These are phyloP conservation scores for Volucella inflata DNA, from an alignment of 2,888 invertebrate genomes.

Conservation along the genomic window DNA sequence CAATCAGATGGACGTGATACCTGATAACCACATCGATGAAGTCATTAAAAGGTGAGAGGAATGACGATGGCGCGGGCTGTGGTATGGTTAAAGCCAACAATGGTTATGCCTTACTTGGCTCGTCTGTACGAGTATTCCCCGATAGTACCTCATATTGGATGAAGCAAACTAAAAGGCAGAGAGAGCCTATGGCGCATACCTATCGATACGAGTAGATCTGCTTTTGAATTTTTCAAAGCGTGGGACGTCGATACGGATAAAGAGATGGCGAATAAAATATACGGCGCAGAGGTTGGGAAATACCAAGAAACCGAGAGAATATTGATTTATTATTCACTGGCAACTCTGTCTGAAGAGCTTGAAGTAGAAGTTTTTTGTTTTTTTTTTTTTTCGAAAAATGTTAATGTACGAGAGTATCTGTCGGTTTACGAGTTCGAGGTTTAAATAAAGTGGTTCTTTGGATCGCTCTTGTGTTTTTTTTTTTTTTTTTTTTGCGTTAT, in stretches of 20 bases:
- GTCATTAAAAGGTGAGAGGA: constrained; percentile 73
- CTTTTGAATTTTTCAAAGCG: constrained; percentile 39
- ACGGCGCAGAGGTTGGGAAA: constrained; percentile 15
- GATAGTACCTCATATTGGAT: constrained; percentile 11
- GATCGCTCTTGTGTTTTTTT: not conserved
- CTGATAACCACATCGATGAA: constrained; percentile 75
- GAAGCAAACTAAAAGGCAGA: constrained; percentile 31
- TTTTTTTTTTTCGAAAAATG: constrained; percentile 37
- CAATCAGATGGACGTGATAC: constrained; percentile 76
- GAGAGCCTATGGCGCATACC: constrained; percentile 61
- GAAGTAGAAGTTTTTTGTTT: constrained; percentile 45
- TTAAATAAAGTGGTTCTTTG: constrained; percentile 38
- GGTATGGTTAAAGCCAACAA: not conserved
- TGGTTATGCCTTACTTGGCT: constrained; percentile 27
- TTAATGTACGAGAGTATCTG: constrained; percentile 34
- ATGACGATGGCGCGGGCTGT: constrained; percentile 28
- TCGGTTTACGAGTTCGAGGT: constrained; percentile 14
- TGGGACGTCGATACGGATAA: constrained; percentile 48
- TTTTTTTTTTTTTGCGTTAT: not conserved
- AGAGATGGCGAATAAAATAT: constrained; percentile 3
- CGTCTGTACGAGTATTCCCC: constrained; percentile 20
- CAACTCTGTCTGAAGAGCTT: constrained; percentile 49
- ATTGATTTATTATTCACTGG: constrained; percentile 71
- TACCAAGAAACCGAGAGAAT: constrained; percentile 55
- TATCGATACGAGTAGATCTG: constrained; percentile 23